These are phyloP conservation scores for Drosophila demipolita DNA, from an alignment of 2,888 invertebrate species.

Conservation along the genomic window DNA sequence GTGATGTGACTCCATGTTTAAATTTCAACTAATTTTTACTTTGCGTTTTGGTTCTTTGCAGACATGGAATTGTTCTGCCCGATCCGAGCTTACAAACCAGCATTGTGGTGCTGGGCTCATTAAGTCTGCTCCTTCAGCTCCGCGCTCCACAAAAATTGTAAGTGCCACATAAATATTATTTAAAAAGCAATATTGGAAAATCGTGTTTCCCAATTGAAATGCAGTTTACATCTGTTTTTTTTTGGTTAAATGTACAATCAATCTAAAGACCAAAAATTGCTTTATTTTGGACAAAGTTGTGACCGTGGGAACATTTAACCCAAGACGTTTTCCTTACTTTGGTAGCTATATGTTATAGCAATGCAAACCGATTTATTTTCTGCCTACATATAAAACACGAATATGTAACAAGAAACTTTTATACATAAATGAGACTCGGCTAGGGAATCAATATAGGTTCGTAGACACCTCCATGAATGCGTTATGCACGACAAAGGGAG, in stretches of 20 bases:
- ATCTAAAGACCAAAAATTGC: background rate
- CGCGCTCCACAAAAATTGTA: slow-evolving; percentile 89
- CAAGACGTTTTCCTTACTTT: background rate
- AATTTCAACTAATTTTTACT: background rate
- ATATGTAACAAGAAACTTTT: background rate
- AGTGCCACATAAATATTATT: slow-evolving; percentile 76
- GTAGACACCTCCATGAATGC: too few species aligned
- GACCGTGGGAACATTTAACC: background rate
- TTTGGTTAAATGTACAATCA: background rate
- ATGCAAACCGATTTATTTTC: background rate
- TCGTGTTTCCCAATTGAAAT: background rate
- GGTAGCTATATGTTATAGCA: background rate
- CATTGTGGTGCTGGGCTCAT: slow-evolving; percentile 87
- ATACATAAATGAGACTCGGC: background rate
- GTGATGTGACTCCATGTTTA: slow-evolving; percentile 58
- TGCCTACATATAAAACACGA: background rate
- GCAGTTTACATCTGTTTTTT: background rate
- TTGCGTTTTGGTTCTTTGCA: slow-evolving; percentile 21
- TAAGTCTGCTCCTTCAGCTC: slow-evolving; percentile 89
- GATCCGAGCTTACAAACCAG: slow-evolving; percentile 88
- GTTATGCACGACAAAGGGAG: background rate
- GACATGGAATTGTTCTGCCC: slow-evolving; percentile 81
- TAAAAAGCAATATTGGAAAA: too few species aligned
- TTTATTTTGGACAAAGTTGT: background rate
- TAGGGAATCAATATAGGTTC: background rate